Conservation (phyloP, 2,888 invertebrate species). For the Noctua pronuba region DNA sequence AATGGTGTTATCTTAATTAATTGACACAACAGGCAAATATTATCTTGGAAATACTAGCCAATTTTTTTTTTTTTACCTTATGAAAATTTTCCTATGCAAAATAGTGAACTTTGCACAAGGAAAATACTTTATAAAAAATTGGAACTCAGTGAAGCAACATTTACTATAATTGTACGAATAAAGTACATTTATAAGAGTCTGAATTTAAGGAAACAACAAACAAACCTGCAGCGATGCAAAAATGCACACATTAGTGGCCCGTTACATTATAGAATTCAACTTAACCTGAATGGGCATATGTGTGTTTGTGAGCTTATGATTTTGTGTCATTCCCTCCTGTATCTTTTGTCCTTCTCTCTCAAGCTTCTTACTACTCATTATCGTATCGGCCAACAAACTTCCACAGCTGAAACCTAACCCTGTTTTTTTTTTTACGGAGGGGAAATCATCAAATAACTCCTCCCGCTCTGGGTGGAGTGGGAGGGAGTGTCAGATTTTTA, state of each 20-base stretch:
- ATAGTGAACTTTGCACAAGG: background rate
- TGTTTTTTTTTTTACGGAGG: too few species aligned
- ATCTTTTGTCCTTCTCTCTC: background rate
- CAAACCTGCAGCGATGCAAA: background rate
- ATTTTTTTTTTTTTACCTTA: background rate
- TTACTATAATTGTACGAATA: background rate
- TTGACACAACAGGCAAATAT: background rate
- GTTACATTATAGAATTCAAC: background rate
- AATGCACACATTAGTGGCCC: too few species aligned
- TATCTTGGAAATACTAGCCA: background rate
- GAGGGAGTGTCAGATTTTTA: too few species aligned
- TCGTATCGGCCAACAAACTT: background rate
- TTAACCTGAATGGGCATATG: background rate
- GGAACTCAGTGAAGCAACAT: background rate
- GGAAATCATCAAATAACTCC: too few species aligned
- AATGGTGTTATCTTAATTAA: background rate
- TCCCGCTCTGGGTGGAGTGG: too few species aligned
- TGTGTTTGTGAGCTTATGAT: background rate
- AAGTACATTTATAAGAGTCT: background rate
- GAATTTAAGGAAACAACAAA: background rate
- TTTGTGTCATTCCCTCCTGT: background rate
- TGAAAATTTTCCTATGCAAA: background rate
- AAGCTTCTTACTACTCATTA: background rate
- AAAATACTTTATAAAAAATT: slow-evolving; percentile 7
- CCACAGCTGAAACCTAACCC: background rate